These are phyloP conservation scores for Brenthis daphne DNA, from an alignment of 2,888 invertebrate species.

Conservation along the genomic window DNA sequence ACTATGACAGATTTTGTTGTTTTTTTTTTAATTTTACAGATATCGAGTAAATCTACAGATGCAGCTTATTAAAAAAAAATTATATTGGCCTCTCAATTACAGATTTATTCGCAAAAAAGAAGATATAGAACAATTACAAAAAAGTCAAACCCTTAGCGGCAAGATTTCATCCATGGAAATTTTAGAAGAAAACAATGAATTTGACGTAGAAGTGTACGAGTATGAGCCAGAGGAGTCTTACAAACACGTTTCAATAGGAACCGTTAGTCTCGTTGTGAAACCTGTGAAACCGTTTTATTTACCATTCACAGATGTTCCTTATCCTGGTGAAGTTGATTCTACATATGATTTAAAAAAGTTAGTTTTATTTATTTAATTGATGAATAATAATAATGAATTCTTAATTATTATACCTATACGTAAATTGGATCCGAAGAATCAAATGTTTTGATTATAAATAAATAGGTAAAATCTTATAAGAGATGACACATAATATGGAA, in stretches of 20 bases:
- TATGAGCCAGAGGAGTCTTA: slow-evolving; percentile 57
- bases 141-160: slow-evolving; percentile 40
- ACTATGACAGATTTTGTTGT: too few relatives aligned
- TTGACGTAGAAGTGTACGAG: slow-evolving; percentile 60
- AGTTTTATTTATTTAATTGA: slow-evolving; percentile 12
- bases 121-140: slow-evolving; percentile 58
- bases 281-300: slow-evolving; percentile 59
- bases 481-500: too few relatives aligned
- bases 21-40: too few relatives aligned
- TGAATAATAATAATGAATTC: not conserved
- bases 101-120: slow-evolving; percentile 64
- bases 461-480: too few relatives aligned
- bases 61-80: too few relatives aligned
- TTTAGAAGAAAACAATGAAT: slow-evolving; percentile 56
- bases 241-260: slow-evolving; percentile 45
- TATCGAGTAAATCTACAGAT: too few relatives aligned
- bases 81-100: slow-evolving; percentile 16
- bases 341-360: slow-evolving; percentile 67
- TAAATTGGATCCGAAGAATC: too few relatives aligned
- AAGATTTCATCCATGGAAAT: slow-evolving; percentile 38
- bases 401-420: not conserved
- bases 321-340: slow-evolving; percentile 68
- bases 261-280: slow-evolving; percentile 46
- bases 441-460: too few relatives aligned
- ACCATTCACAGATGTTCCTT: slow-evolving; percentile 66